These are phyloP conservation scores for Lycia hirtaria DNA, from an alignment of 2,888 invertebrate genomes.

Conservation along the genomic window DNA sequence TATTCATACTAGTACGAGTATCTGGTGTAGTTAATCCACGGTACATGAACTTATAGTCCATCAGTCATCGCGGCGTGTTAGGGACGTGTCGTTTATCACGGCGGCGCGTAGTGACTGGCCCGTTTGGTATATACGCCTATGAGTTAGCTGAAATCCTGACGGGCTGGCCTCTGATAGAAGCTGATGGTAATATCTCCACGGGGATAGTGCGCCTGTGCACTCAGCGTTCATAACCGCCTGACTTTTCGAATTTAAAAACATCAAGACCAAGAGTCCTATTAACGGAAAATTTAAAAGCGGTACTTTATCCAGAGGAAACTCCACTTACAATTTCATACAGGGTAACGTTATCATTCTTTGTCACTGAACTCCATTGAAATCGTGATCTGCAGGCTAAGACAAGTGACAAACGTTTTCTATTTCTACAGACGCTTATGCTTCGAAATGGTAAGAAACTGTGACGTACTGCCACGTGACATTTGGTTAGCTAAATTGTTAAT, in stretches of 20 bases:
- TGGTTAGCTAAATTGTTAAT: no score
- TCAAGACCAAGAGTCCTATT: background rate
- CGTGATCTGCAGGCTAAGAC: no score
- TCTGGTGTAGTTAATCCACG: background rate
- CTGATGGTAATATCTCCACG: slow-evolving; percentile 1
- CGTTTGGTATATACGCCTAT: slow-evolving; percentile 21
- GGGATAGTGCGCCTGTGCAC: background rate
- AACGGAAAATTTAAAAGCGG: no score
- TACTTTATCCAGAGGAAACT: no score
- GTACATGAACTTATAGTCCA: slow-evolving; percentile 57
- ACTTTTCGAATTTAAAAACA: background rate
- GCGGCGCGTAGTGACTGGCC: slow-evolving; percentile 32
- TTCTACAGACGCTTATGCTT: background rate
- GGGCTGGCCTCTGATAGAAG: slow-evolving; percentile 13
- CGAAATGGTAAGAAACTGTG: no score
- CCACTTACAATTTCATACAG: no score
- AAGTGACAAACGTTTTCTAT: background rate
- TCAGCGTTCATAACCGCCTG: background rate
- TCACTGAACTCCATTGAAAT: no score
- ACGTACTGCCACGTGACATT: no score
- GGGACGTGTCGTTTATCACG: slow-evolving; percentile 63
- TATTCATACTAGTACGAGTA: no score
- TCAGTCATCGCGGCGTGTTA: slow-evolving; percentile 61
- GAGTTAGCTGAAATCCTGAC: no score
- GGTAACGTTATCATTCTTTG: no score